Evolutionary conservation across 2,113 vertebrate genomes (phyloP).

Genomic region (Pimephales promelas): DNA sequence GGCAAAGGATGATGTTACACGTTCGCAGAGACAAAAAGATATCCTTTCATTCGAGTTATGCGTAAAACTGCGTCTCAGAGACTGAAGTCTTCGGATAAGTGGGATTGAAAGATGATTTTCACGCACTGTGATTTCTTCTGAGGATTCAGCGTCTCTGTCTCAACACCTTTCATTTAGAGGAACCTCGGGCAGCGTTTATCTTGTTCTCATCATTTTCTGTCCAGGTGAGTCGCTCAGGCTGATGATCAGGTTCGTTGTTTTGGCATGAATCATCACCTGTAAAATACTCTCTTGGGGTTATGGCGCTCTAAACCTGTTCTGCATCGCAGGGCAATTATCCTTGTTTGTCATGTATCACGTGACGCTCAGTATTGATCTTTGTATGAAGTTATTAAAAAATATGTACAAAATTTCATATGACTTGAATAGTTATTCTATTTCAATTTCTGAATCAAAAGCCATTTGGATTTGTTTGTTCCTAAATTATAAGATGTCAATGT

Average conservation of each 20-base stretch:
- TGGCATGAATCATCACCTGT: constrained; percentile 39
- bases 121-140: constrained; percentile 29
- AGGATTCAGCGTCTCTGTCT: not conserved
- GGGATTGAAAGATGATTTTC: constrained; percentile 7
- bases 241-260: constrained; percentile 27
- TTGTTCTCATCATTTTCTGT: not conserved
- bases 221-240: constrained; percentile 48
- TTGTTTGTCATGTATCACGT: not conserved
- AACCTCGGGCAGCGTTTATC: constrained; percentile 31
- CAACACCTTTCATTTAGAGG: constrained; percentile 30
- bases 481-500: not conserved
- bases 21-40: not conserved
- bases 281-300: not conserved
- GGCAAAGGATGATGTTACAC: constrained; percentile 8
- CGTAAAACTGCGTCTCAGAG: not conserved
- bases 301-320: constrained; percentile 37
- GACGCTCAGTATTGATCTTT: not conserved
- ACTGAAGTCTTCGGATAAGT: not conserved
- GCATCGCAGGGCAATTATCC: constrained; percentile 7
- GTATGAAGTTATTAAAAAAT: not conserved
- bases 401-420: not conserved
- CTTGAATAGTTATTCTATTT: not conserved
- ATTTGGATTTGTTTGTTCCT: not conserved
- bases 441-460: not conserved
- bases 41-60: not conserved